phyloP scores from a whole-genome alignment of 2,113 vertebrate species.

The Megaceryle torquata region DNA sequence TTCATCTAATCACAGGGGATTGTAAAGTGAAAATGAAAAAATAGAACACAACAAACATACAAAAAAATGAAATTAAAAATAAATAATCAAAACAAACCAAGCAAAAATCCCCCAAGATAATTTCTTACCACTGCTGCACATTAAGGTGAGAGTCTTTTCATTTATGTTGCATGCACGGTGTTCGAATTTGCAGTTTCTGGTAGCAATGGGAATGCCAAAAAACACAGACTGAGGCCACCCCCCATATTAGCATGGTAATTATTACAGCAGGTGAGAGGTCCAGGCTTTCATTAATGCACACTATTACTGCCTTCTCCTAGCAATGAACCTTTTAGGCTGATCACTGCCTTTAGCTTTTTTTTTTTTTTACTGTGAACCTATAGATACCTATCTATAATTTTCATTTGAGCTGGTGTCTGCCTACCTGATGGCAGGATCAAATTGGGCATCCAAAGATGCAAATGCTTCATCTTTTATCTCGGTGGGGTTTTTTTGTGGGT shows the following conservation, averaged over 20 bases:
- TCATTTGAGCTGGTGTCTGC: not conserved
- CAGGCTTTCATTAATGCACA: slow-evolving; percentile 25
- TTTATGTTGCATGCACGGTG: not conserved
- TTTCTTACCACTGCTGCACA: slow-evolving; percentile 3
- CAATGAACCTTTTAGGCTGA: slow-evolving; percentile 36
- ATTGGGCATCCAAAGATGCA: not conserved
- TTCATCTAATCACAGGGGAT: slow-evolving; percentile 43
- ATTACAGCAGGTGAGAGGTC: slow-evolving; percentile 48
- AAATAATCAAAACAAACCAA: not conserved
- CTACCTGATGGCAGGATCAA: not conserved
- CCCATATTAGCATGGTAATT: slow-evolving; percentile 36
- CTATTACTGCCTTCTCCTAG: slow-evolving; percentile 11
- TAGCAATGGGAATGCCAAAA: slow-evolving; percentile 45
- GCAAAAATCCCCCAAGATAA: not conserved
- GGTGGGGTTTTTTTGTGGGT: not conserved
- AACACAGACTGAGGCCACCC: not conserved
- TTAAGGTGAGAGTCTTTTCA: slow-evolving; percentile 29
- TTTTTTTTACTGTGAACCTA: not conserved
- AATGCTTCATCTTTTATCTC: not conserved
- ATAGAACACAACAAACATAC: not conserved
- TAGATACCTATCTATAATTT: slow-evolving; percentile 5
- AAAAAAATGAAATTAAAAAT: too few species aligned
- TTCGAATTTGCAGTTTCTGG: slow-evolving; percentile 34
- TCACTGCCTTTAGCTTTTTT: not conserved
- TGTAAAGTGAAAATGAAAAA: slow-evolving; percentile 1